Percentiles rank a stretch among this genome's conserved stretches.
phyloP scores from a whole-genome alignment of 2,888 invertebrate genomes.

The Drosophila mettleri region DNA sequence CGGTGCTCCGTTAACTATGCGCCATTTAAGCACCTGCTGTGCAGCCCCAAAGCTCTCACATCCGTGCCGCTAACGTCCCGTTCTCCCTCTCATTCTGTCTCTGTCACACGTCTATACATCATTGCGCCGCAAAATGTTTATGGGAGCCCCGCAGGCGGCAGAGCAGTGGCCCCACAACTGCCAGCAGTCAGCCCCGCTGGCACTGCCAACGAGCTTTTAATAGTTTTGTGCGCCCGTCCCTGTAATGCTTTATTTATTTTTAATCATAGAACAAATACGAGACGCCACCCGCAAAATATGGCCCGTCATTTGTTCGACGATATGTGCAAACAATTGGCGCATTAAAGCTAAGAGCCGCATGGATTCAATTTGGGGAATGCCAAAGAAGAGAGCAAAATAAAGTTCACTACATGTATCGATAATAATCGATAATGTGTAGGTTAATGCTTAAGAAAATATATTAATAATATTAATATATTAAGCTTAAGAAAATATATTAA shows the following conservation, averaged over 20 bases:
- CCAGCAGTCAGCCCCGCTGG: background rate
- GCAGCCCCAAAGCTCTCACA: constrained; percentile 58
- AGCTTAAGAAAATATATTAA: background rate
- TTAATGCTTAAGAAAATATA: background rate
- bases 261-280: constrained; percentile 79
- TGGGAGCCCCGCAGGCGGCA: constrained; percentile 38
- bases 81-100: background rate
- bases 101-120: constrained; percentile 68
- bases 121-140: constrained; percentile 78
- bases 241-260: constrained; percentile 78
- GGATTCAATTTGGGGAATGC: constrained; percentile 30
- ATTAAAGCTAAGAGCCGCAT: constrained; percentile 64
- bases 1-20: constrained; percentile 74
- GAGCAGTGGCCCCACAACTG: constrained; percentile 9
- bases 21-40: constrained; percentile 77
- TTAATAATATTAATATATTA: too few species aligned
- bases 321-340: constrained; percentile 77
- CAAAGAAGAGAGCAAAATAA: background rate
- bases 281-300: constrained; percentile 60
- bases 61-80: constrained; percentile 29
- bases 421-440: constrained; percentile 29
- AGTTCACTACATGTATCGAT: constrained; percentile 1
- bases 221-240: constrained; percentile 66
- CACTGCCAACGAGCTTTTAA: constrained; percentile 64
- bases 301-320: constrained; percentile 72